A percentile compares a stretch with the other conserved stretches of the same genome.
These are phyloP conservation scores for Mactromeris polynyma DNA, from an alignment of 2,888 invertebrate species.

Conservation along the genomic window DNA sequence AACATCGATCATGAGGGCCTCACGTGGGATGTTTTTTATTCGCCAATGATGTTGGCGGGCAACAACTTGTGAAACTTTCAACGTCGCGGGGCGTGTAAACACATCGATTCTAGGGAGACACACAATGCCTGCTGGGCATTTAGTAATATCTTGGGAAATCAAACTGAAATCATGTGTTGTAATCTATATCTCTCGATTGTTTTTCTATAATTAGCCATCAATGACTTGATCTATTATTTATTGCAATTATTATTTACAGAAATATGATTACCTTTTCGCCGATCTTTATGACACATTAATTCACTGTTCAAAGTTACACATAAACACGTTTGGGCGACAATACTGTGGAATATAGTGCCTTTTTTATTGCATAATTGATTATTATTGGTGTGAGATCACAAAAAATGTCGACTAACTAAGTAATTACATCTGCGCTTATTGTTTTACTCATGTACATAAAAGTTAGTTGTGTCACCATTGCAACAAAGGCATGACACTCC, in stretches of 20 bases:
- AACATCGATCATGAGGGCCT: neutral
- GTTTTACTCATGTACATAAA: neutral
- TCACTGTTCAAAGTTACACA: neutral
- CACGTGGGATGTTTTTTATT: neutral
- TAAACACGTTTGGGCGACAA: neutral
- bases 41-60: neutral
- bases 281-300: constrained; percentile 24
- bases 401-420: neutral
- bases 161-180: neutral
- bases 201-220: constrained; percentile 9
- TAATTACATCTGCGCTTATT: neutral
- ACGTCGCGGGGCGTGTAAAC: neutral
- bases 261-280: neutral
- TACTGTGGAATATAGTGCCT: neutral
- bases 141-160: neutral
- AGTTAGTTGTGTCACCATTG: neutral
- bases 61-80: neutral
- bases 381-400: neutral
- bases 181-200: neutral
- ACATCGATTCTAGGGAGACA: neutral
- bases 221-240: constrained; percentile 25
- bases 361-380: neutral
- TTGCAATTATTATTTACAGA: constrained; percentile 35
- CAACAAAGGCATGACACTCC: neutral
- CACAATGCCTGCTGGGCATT: neutral